Evolutionary conservation across 1,140 invertebrate species (phyloP).

Genomic region (Drosophila guanche): DNA sequence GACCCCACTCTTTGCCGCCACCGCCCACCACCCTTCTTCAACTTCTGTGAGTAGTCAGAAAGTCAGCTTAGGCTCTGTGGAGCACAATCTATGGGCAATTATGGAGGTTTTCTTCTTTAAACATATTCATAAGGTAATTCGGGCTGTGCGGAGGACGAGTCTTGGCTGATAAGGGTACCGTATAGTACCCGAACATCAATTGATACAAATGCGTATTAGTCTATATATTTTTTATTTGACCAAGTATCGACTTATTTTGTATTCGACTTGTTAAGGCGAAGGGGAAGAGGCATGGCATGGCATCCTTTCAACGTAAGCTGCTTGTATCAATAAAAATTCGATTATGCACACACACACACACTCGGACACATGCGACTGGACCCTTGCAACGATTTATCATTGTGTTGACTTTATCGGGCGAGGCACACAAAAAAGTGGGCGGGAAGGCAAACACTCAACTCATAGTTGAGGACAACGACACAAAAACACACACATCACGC

Average conservation of each 20-base stretch:
- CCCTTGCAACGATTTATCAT: constrained; percentile 76
- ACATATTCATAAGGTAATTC: constrained; percentile 74
- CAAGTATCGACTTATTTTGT: constrained; percentile 47
- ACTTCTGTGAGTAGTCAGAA: constrained; percentile 12
- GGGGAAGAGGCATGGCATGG: not conserved
- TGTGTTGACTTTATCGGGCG: constrained; percentile 71
- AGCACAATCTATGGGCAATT: constrained; percentile 30
- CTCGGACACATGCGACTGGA: constrained; percentile 5
- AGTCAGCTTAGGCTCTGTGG: constrained; percentile 27
- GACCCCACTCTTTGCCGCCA: constrained; percentile 3
- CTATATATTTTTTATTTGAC: constrained; percentile 71
- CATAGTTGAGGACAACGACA: constrained; percentile 33
- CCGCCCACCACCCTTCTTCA: not conserved
- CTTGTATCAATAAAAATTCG: constrained; percentile 83
- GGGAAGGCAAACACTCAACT: constrained; percentile 28
- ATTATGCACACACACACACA: constrained; percentile 59
- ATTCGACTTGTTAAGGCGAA: not conserved
- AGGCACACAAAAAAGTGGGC: constrained; percentile 38
- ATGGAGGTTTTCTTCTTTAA: constrained; percentile 26
- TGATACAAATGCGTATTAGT: constrained; percentile 78
- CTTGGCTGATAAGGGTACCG: constrained; percentile 47
- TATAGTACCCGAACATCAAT: constrained; percentile 50
- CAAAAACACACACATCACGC: constrained; percentile 34
- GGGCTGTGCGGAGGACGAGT: constrained; percentile 5
- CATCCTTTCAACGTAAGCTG: constrained; percentile 79